Percentiles rank a stretch among this genome's conserved stretches.
Conservation (phyloP, 2,888 invertebrate genomes). For the Dolichopus griseipennis region DNA sequence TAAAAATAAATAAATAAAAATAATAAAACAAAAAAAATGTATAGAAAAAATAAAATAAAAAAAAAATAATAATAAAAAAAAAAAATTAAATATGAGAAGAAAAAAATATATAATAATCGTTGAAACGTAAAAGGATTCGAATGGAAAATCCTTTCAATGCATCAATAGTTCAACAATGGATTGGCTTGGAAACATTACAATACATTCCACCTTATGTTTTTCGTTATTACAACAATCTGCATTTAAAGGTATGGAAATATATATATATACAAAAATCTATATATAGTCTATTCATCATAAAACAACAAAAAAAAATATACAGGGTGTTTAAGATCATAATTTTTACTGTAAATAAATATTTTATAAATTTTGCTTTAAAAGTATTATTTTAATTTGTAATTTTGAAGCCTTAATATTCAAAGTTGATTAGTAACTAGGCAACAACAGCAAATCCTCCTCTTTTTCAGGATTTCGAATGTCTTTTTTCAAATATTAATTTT, state of each 20-base stretch:
- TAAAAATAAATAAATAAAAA: too few relatives aligned
- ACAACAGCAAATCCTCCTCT: too few relatives aligned
- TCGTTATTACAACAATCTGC: conserved; percentile 53
- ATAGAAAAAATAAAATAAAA: not conserved
- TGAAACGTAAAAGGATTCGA: conserved; percentile 15
- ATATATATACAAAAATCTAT: not conserved
- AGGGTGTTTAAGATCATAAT: too few relatives aligned
- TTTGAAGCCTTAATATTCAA: too few relatives aligned
- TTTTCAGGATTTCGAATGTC: too few relatives aligned
- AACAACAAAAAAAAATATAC: not conserved
- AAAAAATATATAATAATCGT: not conserved
- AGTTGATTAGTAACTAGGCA: too few relatives aligned
- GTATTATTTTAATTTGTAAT: too few relatives aligned
- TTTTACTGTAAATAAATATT: too few relatives aligned
- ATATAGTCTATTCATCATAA: not conserved
- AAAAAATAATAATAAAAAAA: not conserved
- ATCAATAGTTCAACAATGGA: conserved; percentile 46
- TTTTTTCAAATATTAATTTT: too few relatives aligned
- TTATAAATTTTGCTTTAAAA: too few relatives aligned
- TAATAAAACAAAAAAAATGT: not conserved
- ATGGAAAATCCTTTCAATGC: conserved; percentile 28
- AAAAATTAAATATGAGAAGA: not conserved
- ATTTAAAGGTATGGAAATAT: conserved; percentile 35
- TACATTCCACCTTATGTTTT: conserved; percentile 56
- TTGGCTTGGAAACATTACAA: conserved; percentile 57